Evolutionary conservation across 2,888 invertebrate species (phyloP), one percentile per base, ranked within the genome.

Genomic region (Lypha dubia): DNA sequence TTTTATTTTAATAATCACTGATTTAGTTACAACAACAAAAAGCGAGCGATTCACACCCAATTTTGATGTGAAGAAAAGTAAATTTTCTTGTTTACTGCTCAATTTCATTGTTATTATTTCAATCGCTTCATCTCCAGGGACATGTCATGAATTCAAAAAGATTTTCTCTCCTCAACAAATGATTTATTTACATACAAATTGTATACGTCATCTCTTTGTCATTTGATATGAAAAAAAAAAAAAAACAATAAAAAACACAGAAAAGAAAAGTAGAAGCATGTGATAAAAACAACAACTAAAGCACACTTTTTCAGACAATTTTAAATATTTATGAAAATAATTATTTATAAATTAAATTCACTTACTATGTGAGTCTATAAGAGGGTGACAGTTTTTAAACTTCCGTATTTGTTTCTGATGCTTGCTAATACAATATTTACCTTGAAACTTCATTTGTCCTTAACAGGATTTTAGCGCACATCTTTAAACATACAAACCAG

Each of bases 241-340:
- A 49, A 58, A 38, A 60, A 17, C 0, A 53, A 17, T 13, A 22
- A 32, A 32, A 62, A 24, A 17, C 6, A 13, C 53, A 17, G 15
- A 58, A 49, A 60, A 6, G 7, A 22, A 67, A 35, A 46, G 2
- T 6, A 35, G 4, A 51, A 38, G 3, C 65, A 28, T 28, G 22
- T 65, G 46, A 20, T 41, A 24, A 41, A 28, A 17, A 28, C 20
- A 17, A 28, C 20, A 35, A 20, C 35, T 15, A 24, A 22, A 3
- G 17, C 7, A 8, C 44, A 35, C 13, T 41, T 68, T 63, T n/a
- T 28, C 41, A 46, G 49, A 70, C 15, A 56, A 49, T 76, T 62
- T 82, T 82, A 82, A 71, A 76, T 76, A 76, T 81, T 81, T 75
- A 81, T 75, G 46, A 56, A 62, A 81, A 63, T 63, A 73, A 70